Evolutionary conservation across 2,888 invertebrate genomes (phyloP).

Genomic region (Spisula subtruncata): DNA sequence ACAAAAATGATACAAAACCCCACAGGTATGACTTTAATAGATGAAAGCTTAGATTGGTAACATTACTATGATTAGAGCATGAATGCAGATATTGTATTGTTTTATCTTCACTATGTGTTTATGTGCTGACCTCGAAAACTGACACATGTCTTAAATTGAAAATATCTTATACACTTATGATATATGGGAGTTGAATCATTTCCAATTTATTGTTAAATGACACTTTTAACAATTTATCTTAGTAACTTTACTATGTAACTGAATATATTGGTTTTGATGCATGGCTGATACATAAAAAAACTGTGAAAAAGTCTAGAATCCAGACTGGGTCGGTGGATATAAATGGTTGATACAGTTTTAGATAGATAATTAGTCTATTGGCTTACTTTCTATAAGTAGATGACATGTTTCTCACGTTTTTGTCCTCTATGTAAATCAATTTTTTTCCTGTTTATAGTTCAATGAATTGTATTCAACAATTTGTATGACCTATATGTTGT

Average conservation of each 20-base stretch:
- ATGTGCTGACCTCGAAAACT: not conserved
- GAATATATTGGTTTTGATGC: not conserved
- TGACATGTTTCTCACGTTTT: not conserved
- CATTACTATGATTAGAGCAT: not conserved
- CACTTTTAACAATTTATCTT: not conserved
- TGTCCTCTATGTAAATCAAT: slow-evolving; percentile 6
- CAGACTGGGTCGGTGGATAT: no score
- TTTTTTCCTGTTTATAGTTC: not conserved
- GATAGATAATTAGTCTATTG: not conserved
- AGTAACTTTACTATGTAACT: not conserved
- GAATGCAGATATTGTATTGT: not conserved
- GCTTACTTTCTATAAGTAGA: not conserved
- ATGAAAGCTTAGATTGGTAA: not conserved
- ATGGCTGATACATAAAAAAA: not conserved
- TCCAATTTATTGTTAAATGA: not conserved
- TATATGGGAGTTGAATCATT: not conserved
- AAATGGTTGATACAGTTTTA: no score
- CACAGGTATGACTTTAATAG: not conserved
- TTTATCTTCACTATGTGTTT: not conserved
- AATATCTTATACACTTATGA: not conserved
- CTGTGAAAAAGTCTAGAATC: not conserved
- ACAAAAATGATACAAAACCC: not conserved
- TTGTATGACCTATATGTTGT: slow-evolving; percentile 13
- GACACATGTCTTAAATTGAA: not conserved
- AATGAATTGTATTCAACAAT: not conserved